Conservation (phyloP, 1,140 invertebrate genomes). For the Eurosta solidaginis region DNA sequence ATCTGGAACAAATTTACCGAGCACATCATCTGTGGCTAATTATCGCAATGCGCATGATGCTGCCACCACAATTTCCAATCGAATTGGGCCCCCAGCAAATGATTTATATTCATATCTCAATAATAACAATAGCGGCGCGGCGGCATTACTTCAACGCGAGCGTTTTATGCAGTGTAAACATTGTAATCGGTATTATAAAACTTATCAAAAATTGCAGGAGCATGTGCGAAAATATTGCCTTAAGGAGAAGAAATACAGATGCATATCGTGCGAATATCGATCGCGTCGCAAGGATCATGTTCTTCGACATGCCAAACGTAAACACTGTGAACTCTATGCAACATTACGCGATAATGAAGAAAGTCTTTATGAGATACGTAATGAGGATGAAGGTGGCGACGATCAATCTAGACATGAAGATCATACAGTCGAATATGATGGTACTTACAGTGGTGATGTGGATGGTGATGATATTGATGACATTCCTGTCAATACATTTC, state of each 20-base stretch:
- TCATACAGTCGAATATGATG: conserved; percentile 27
- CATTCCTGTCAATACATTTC: conserved; percentile 42
- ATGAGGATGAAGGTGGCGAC: conserved; percentile 44
- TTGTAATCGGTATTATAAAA: conserved; percentile 55
- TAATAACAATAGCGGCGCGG: conserved; percentile 31
- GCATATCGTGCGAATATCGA: conserved; percentile 55
- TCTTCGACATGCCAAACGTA: conserved; percentile 51
- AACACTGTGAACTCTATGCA: conserved; percentile 54
- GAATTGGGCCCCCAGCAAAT: not conserved
- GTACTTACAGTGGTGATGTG: not conserved
- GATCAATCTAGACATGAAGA: conserved; percentile 44
- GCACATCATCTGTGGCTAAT: not conserved
- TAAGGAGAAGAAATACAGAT: conserved; percentile 58
- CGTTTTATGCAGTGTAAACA: conserved; percentile 56
- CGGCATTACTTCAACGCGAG: conserved; percentile 38
- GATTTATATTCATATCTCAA: conserved; percentile 24
- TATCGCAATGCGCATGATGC: not conserved
- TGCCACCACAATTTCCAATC: not conserved
- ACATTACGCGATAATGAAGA: conserved; percentile 47
- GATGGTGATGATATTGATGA: conserved; percentile 40
- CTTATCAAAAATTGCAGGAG: conserved; percentile 52
- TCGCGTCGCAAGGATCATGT: conserved; percentile 57
- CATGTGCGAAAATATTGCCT: conserved; percentile 57
- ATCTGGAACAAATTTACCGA: not conserved
- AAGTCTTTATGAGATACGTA: conserved; percentile 53